These are phyloP conservation scores for Chionomys nivalis DNA, from an alignment of 2,113 vertebrate species.

Conservation along the genomic window DNA sequence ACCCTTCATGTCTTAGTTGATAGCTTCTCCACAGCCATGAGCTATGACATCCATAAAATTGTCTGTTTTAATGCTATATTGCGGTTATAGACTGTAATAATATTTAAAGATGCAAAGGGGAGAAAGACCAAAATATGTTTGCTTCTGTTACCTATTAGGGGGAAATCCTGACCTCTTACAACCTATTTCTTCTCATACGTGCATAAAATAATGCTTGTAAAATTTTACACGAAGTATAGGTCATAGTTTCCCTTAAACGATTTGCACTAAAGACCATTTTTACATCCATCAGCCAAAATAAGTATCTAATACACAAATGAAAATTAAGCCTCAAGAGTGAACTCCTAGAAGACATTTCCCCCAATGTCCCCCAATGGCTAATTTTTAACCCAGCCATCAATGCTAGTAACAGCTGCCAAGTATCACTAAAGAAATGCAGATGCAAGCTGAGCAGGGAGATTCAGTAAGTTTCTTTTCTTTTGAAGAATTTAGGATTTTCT, in stretches of 20 bases:
- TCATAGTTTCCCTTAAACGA: conserved; percentile 27
- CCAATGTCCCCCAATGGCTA: too few species aligned
- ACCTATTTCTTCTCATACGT: conserved; percentile 9
- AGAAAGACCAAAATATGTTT: neutral
- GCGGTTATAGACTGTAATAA: conserved; percentile 5
- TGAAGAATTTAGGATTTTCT: neutral
- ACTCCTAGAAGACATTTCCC: neutral
- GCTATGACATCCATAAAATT: neutral
- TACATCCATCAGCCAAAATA: conserved; percentile 19
- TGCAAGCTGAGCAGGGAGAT: neutral
- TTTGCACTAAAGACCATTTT: conserved; percentile 23
- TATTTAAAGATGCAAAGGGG: neutral
- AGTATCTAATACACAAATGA: neutral
- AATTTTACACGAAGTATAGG: neutral
- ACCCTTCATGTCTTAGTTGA: neutral
- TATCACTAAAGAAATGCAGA: neutral
- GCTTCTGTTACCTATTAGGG: neutral
- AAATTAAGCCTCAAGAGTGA: neutral
- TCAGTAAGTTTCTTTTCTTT: neutral
- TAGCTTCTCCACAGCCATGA: neutral
- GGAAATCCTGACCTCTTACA: conserved; percentile 1
- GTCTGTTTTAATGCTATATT: conserved; percentile 13
- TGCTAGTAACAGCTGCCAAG: neutral
- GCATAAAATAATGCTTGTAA: conserved; percentile 35
- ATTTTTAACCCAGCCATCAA: neutral